Evolutionary conservation across 2,888 invertebrate species (phyloP).

Genomic region (Ormyrus pomaceus): DNA sequence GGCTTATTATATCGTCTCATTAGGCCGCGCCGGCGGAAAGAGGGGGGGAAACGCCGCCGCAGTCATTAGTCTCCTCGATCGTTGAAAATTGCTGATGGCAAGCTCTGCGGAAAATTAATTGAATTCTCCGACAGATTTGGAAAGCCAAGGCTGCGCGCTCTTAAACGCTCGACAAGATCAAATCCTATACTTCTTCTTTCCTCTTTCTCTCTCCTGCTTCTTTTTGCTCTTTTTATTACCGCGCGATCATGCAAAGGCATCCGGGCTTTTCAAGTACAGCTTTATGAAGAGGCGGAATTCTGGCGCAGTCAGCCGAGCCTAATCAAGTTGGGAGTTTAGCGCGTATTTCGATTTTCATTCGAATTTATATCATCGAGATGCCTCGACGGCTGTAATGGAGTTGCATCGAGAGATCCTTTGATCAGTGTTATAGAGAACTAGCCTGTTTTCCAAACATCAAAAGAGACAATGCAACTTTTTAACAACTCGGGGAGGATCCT

Average conservation of each 20-base stretch:
- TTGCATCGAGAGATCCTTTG: too few relatives aligned
- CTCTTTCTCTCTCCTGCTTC: background rate
- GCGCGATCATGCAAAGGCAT: background rate
- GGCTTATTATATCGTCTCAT: slow-evolving; percentile 45
- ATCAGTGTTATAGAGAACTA: too few relatives aligned
- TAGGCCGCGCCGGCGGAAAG: slow-evolving; percentile 29
- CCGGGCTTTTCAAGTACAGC: too few relatives aligned
- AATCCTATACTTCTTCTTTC: background rate
- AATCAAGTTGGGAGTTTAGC: too few relatives aligned
- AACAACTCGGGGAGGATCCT: too few relatives aligned
- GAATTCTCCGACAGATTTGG: slow-evolving; percentile 59
- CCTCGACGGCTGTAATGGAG: too few relatives aligned
- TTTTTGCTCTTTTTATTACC: background rate
- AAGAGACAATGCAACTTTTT: too few relatives aligned
- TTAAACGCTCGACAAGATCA: slow-evolving; percentile 34
- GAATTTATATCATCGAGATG: too few relatives aligned
- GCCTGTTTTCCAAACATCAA: too few relatives aligned
- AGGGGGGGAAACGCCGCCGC: slow-evolving; percentile 1
- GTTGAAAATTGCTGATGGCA: slow-evolving; percentile 58
- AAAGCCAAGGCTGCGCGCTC: slow-evolving; percentile 4
- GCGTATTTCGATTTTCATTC: too few relatives aligned
- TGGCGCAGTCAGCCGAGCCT: too few relatives aligned
- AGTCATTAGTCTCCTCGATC: slow-evolving; percentile 59
- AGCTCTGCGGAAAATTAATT: slow-evolving; percentile 62
- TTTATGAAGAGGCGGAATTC: too few relatives aligned